Conservation (phyloP, 1,140 invertebrate genomes). For the Subanguina moxae region DNA sequence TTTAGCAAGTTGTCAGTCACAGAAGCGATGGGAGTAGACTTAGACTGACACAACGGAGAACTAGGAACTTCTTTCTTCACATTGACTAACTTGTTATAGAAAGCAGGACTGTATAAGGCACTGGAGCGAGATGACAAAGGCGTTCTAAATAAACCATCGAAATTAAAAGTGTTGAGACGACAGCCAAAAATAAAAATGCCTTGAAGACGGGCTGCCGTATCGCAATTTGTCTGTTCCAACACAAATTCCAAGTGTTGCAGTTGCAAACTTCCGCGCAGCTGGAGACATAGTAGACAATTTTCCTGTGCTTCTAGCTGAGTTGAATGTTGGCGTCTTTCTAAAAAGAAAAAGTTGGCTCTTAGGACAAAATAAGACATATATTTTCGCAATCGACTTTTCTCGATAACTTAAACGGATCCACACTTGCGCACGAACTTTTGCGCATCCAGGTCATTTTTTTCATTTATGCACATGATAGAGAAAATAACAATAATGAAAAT, state of each 20-base stretch:
- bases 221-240: constrained; percentile 25
- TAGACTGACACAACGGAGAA: constrained; percentile 11
- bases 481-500: too few relatives aligned
- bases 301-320: constrained; percentile 62
- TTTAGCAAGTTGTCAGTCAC: constrained; percentile 30
- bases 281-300: constrained; percentile 85
- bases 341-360: constrained; percentile 63
- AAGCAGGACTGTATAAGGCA: constrained; percentile 25
- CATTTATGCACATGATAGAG: too few relatives aligned
- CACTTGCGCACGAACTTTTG: too few relatives aligned
- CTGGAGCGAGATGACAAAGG: constrained; percentile 11
- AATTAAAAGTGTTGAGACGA: constrained; percentile 2
- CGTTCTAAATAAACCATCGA: constrained; percentile 7
- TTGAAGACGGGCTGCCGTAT: neutral
- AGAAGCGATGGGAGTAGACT: constrained; percentile 7
- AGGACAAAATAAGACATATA: too few relatives aligned
- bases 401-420: too few relatives aligned
- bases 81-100: constrained; percentile 27
- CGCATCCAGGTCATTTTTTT: too few relatives aligned
- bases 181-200: neutral
- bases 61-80: constrained; percentile 21
- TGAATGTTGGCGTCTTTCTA: constrained; percentile 52
- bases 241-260: constrained; percentile 62
- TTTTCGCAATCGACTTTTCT: too few relatives aligned
- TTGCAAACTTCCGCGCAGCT: constrained; percentile 78